Percentiles rank a stretch among this genome's conserved stretches.
These are phyloP conservation scores for Pygocentrus nattereri DNA, from an alignment of 2,797 vertebrate species.

Conservation along the genomic window DNA sequence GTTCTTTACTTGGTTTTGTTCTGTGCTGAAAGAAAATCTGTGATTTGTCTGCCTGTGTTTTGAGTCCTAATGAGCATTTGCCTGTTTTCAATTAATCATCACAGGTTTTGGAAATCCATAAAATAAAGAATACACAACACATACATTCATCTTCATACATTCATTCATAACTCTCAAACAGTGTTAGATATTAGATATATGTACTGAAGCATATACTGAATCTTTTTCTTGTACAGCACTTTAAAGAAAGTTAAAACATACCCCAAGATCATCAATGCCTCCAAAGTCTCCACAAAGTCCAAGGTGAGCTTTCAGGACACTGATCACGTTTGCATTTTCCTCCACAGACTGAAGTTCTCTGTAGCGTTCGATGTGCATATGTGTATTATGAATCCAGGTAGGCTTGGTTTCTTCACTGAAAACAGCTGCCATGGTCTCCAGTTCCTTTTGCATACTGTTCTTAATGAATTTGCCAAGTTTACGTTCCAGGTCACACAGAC, in stretches of 20 bases:
- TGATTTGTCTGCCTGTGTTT: no score
- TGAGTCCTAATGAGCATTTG: no score
- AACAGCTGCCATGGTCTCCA: slow-evolving; percentile 5
- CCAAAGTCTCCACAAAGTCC: slow-evolving; percentile 45
- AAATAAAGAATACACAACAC: no score
- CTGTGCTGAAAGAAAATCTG: no score
- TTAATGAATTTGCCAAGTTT: slow-evolving; percentile 24
- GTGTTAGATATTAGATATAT: no score
- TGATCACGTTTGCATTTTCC: slow-evolving; percentile 38
- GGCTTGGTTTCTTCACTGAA: neutral
- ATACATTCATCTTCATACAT: no score
- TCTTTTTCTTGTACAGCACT: no score
- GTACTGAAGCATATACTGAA: no score
- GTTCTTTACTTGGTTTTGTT: no score
- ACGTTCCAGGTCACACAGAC: slow-evolving; percentile 26
- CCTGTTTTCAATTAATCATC: no score
- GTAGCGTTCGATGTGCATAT: slow-evolving; percentile 3
- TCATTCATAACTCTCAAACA: no score
- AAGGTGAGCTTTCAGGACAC: slow-evolving; percentile 28
- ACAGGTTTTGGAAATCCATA: no score
- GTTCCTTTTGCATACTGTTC: neutral
- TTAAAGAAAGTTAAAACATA: slow-evolving; percentile 11
- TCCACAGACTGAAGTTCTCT: slow-evolving; percentile 6
- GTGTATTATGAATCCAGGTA: slow-evolving; percentile 29
- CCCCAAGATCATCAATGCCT: slow-evolving; percentile 31